Base-by-base conservation (phyloP, 2,797 vertebrate species). In the Choloepus didactylus region DNA sequence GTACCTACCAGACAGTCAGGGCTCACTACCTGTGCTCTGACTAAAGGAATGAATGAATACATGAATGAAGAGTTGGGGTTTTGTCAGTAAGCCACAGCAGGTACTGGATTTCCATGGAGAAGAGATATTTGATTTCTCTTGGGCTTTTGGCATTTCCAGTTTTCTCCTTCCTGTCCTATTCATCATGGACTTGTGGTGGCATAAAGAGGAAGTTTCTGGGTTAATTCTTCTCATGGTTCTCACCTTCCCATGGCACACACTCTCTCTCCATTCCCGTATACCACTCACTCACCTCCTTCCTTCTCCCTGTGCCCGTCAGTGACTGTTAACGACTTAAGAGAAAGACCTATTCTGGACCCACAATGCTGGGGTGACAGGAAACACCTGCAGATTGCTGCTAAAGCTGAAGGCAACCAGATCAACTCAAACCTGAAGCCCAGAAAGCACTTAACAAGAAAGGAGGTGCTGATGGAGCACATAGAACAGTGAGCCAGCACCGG, bases 281-380 rank as follows among this genome's bases (percentile, higher is more conserved):
- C 29, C 69, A 56, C 21, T 73, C n/a, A 23, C 11, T 3, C 5
- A 19, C 12, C 18, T 41, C 41, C 56, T 59, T 29, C 59, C 56
- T 67, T 56, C 76, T 76, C 27, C 16, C 51, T 59, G 25, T 31
- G 46, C 38, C 38, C 76, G n/a, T 29, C 35, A 1, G 54, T 35
- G 35, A 67, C 49, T 12, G 38, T 15, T 46, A 92, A 87, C 44
- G 29, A 29, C 9, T n/a, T 69, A 12, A 35, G 60, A 60, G 46
- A 90, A 95, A 70, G 44, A 64, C 19, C 14, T 49, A 12, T 31
- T 62, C 29, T 70, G 54, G 14, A 62, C 41, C 51, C 67, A 12
- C 51, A 1, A 35, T n/a, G 21, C 73, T 54, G 27, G 25, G 51
- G n/a, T 49, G n/a, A 64, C 83, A 82, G 92, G 93, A 97, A 96